Conservation (phyloP, 2,113 vertebrate species). For the Aythya baeri region DNA sequence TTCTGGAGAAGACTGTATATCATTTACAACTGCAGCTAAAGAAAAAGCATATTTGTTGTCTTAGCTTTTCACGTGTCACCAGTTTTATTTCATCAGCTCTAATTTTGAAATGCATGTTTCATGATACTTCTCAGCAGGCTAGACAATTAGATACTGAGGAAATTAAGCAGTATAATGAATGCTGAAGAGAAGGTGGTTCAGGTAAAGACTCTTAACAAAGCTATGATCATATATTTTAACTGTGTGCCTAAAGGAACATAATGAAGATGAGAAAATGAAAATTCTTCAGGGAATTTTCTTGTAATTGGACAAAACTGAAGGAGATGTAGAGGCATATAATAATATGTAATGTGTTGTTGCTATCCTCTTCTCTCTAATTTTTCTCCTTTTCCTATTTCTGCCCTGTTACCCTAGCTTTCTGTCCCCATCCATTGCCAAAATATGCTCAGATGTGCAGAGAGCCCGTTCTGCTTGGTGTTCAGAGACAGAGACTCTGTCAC, state of each 20-base stretch:
- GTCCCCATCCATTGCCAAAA: background rate
- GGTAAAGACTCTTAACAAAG: background rate
- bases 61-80: background rate
- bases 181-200: background rate
- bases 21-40: background rate
- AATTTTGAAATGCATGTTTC: background rate
- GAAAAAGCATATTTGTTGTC: background rate
- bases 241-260: background rate
- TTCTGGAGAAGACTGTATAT: background rate
- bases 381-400: background rate
- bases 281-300: background rate
- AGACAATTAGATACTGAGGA: background rate
- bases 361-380: background rate
- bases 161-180: background rate
- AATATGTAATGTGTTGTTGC: background rate
- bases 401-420: background rate
- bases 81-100: background rate
- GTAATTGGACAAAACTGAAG: background rate
- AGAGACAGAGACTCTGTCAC: background rate
- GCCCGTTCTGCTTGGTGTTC: background rate
- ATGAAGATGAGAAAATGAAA: background rate
- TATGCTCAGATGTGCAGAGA: background rate
- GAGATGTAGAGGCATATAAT: background rate
- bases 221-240: background rate
- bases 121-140: background rate